Base-by-base conservation (phyloP, 1,140 invertebrate genomes). In the Heliothis virescens region DNA sequence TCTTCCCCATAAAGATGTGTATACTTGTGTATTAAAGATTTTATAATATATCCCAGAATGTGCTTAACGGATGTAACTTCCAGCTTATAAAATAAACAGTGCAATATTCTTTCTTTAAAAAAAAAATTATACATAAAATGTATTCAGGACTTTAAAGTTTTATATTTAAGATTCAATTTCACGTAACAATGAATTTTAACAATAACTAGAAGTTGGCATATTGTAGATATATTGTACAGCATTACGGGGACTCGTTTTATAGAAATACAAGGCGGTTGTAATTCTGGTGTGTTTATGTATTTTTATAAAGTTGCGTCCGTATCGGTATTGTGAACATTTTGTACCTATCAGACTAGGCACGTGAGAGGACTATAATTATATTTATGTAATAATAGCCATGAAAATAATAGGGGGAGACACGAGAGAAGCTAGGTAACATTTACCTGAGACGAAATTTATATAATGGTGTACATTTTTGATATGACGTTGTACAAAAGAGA, bases 391-490 rank as follows among this genome's bases (percentile, higher is more conserved):
- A 89, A 89, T 88, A 89, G 82, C 87, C 87, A 85, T 83, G 84
- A 79, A 85, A 85, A 79, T 85, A 83, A 84, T 84, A 85, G 79
- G 83, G 62, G 79, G 79, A 85, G 82, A 80, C 86, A 86, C 83
- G 86, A 84, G 86, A 89, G 85, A 89, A 91, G 86, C 84, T 93
- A 91, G 93, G 93, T 95, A 94, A 95, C 92, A 92, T 95, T 94
- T 94, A 95, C 93, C 92, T 91, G 84, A 89, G 85, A 92, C 91
- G 89, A 94, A 93, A 93, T 94, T 94, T 95, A 94, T 95, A 95
- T 95, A 91, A 92, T 89, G 94, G 92, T 95, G 94, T 95, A 95
- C 93, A 95, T 95, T 95, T 95, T 95, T 95, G 94, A 95, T 95
- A 95, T 95, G 91, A 94, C 91, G 91, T 95, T 95, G 94, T 95